Conservation (phyloP, 1,140 invertebrate genomes). For the Uloborus diversus region DNA sequence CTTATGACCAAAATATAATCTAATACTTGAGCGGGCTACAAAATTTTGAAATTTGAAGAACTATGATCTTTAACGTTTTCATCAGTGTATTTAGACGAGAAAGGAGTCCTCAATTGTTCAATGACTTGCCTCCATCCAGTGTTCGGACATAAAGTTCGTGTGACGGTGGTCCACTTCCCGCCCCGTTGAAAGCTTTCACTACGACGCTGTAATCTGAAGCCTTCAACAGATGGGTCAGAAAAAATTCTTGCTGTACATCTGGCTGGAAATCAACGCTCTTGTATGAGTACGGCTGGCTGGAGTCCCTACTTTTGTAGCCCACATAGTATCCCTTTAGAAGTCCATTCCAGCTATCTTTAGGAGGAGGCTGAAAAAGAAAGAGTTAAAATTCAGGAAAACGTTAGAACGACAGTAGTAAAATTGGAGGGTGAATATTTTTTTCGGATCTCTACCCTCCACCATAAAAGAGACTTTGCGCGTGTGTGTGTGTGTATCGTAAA, state of each 20-base stretch:
- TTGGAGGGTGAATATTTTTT: too few species aligned
- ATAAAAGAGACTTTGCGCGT: too few species aligned
- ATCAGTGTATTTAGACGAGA: too few species aligned
- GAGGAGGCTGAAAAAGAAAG: constrained; percentile 71
- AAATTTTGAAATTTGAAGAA: too few species aligned
- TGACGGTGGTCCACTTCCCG: constrained; percentile 68
- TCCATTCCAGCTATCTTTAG: constrained; percentile 89
- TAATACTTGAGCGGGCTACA: too few species aligned
- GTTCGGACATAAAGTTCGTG: constrained; percentile 79
- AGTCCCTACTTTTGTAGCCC: constrained; percentile 86
- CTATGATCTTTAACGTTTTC: too few species aligned
- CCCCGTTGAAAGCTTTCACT: constrained; percentile 60
- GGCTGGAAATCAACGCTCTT: constrained; percentile 86
- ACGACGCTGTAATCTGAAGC: constrained; percentile 59
- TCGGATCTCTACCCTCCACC: too few species aligned
- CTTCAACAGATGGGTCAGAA: constrained; percentile 58
- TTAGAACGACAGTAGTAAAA: too few species aligned
- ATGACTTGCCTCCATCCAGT: constrained; percentile 80
- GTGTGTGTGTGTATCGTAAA: too few species aligned
- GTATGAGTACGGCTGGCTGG: constrained; percentile 89
- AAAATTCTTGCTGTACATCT: constrained; percentile 56
- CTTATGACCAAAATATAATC: too few species aligned
- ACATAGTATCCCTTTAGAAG: constrained; percentile 85
- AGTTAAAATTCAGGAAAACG: background rate
- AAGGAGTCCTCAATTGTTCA: too few species aligned